Base-by-base conservation (phyloP, 2,797 vertebrate species). In the Gymnopithys bicolor region DNA sequence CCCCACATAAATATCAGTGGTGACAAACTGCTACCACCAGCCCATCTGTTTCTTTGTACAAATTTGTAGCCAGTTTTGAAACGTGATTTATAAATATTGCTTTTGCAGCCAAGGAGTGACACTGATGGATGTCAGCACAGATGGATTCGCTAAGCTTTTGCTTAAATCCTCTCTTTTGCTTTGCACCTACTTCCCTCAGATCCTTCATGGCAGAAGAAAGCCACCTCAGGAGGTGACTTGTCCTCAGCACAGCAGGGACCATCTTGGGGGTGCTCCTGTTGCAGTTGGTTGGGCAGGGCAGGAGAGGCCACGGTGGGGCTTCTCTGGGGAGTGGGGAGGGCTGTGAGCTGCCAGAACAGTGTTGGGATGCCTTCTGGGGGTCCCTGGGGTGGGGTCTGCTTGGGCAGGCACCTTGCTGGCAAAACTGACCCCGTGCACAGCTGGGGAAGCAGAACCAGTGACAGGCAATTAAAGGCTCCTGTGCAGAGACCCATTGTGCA, bases 21-120 rank as follows among this genome's bases (percentile, higher is more conserved):
- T 98, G 97, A 97, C 96, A 97, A 98, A 97, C 85, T 83, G 96
- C 97, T 97, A 96, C 94, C 97, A 97, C 95, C 87, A 89, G 87
- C 96, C 98, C 98, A 98, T 98, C 98, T 98, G 98, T 97, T 98
- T 98, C 98, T 97, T 96, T 97, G 96, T 97, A 98, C 97, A 98
- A 97, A 98, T 98, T 97, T 97, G 97, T 98, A 98, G 97, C 97
- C 96, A 95, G 97, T 98, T 98, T 98, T 97, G 97, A 98, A 97
- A 98, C 90, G 97, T 98, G 97, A 98, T 98, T 98, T 98, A 98
- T 98, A 98, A 98, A 98, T 98, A 98, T 97, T 98, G 97, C 97
- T 96, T 97, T 96, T 97, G 96, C 90, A 97, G 97, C 98, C 94
- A 97, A 98, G 96, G 97, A 95, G 95, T 98, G 98, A 98, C 97